phyloP scores from a whole-genome alignment of 2,797 vertebrate genomes.

The Crypturellus tataupa region DNA sequence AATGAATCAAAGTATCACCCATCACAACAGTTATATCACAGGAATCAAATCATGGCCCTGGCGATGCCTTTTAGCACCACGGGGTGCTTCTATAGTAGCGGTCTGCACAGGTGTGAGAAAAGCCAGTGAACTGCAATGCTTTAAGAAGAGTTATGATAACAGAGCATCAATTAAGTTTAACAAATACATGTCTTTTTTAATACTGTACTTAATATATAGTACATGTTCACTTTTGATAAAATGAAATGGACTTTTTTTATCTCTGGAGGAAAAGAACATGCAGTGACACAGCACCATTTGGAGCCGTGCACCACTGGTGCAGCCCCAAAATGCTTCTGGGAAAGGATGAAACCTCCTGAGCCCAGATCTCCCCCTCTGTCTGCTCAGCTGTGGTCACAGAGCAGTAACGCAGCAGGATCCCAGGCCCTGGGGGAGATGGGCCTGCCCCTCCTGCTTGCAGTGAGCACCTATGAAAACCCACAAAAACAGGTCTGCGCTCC shows the following conservation, averaged over 20 bases:
- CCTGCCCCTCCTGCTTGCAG: not conserved
- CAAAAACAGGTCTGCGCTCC: not conserved
- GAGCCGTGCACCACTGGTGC: not conserved
- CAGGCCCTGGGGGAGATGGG: not conserved
- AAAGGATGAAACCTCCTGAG: not conserved
- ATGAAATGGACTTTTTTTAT: not conserved
- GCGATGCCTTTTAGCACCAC: not conserved
- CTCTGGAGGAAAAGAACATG: not conserved
- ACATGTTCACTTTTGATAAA: not conserved
- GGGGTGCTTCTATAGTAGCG: not conserved
- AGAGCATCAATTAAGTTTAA: not conserved
- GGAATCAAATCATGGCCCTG: not conserved
- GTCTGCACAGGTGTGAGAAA: not conserved
- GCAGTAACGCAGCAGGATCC: not conserved
- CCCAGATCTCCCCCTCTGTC: not conserved
- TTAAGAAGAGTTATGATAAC: not conserved
- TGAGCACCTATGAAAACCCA: not conserved
- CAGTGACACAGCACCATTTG: not conserved
- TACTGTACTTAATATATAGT: not conserved
- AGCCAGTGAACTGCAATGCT: not conserved
- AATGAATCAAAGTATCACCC: not conserved
- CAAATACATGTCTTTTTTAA: not conserved
- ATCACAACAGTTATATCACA: not conserved
- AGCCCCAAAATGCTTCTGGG: not conserved
- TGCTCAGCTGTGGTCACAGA: not conserved